Percentiles rank a stretch among this genome's conserved stretches.
Conservation (phyloP, 2,113 vertebrate species). For the Onychostruthus taczanowskii region DNA sequence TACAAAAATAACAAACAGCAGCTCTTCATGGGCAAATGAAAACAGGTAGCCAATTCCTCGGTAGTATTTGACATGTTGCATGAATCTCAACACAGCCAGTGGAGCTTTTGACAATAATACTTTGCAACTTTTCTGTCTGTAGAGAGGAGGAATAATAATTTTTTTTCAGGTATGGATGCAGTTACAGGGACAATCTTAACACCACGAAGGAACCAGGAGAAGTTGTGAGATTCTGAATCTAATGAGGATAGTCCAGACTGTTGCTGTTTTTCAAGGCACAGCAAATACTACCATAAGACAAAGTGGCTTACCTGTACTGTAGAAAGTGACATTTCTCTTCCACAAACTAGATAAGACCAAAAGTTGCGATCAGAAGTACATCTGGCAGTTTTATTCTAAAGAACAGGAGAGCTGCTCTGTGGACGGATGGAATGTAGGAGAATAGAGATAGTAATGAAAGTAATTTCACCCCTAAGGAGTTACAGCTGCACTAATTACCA, state of each 20-base stretch:
- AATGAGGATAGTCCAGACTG: not conserved
- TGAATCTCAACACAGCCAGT: not conserved
- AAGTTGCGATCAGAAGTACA: not conserved
- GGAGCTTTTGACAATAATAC: not conserved
- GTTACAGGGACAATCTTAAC: not conserved
- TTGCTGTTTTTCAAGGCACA: not conserved
- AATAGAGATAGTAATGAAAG: too few relatives aligned
- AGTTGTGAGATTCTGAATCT: not conserved
- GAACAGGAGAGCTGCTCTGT: not conserved
- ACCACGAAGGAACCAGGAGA: not conserved
- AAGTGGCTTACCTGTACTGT: rapidly evolving
- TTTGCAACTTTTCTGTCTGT: not conserved
- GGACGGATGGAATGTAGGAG: too few relatives aligned
- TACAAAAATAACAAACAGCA: not conserved
- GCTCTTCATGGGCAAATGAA: not conserved
- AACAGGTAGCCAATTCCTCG: not conserved
- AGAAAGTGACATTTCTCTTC: not conserved
- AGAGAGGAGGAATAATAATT: not conserved
- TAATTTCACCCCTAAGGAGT: too few relatives aligned
- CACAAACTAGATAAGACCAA: not conserved
- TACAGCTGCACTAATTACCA: too few relatives aligned
- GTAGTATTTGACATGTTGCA: not conserved
- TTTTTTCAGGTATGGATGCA: not conserved
- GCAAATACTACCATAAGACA: not conserved
- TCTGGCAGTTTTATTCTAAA: not conserved